phyloP scores from a whole-genome alignment of 2,113 vertebrate genomes.

The Corythaixoides concolor region DNA sequence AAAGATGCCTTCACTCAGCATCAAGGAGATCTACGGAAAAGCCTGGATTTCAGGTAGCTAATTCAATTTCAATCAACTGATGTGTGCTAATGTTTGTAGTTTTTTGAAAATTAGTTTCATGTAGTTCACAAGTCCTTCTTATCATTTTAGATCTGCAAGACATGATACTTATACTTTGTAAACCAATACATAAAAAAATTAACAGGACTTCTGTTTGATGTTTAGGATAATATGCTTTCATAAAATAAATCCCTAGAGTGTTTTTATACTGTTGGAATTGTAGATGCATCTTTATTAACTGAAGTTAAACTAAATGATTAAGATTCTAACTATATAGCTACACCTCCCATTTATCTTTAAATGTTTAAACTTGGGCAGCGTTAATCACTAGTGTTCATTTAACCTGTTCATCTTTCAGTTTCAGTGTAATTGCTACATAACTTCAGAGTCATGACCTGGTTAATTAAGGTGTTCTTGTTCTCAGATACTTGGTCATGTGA shows the following conservation, averaged over 20 bases:
- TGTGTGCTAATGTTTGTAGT: background rate
- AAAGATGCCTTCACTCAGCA: slow-evolving; percentile 17
- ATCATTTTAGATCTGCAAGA: background rate
- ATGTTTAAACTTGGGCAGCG: background rate
- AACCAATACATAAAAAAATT: background rate
- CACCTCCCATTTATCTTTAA: background rate
- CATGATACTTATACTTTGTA: background rate
- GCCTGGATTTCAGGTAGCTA: slow-evolving; percentile 54
- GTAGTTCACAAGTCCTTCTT: background rate
- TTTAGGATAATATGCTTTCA: background rate
- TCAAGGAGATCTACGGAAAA: background rate
- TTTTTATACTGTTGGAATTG: background rate
- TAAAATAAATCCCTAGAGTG: background rate
- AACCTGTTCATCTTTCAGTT: slow-evolving; percentile 44
- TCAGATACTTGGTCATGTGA: slow-evolving; percentile 20
- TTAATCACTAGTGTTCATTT: slow-evolving; percentile 6
- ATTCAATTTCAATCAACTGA: background rate
- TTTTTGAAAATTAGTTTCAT: background rate
- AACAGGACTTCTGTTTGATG: background rate
- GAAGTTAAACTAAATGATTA: background rate
- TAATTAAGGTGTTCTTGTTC: slow-evolving; percentile 47
- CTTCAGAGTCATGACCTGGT: slow-evolving; percentile 33
- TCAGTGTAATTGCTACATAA: slow-evolving; percentile 32
- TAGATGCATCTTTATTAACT: background rate
- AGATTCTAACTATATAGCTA: no score